phyloP scores from a whole-genome alignment of 1,140 invertebrate species.

The Lasioglossum albipes region DNA sequence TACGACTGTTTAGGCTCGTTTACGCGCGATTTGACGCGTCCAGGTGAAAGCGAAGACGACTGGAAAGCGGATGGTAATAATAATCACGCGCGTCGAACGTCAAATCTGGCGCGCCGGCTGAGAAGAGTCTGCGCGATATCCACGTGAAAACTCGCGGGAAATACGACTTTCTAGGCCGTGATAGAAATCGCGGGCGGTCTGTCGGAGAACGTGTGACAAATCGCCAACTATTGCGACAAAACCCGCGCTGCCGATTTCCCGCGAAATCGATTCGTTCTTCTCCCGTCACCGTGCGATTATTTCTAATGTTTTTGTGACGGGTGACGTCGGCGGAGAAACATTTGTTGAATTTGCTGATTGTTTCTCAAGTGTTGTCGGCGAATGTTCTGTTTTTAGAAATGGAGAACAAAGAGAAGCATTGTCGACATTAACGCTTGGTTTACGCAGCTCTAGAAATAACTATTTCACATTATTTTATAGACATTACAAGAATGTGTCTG shows the following conservation, averaged over 20 bases:
- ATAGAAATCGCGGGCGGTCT: conserved; percentile 22
- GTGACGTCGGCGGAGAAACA: neutral
- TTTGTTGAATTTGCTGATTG: neutral
- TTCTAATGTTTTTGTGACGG: neutral
- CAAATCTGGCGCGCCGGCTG: conserved; percentile 7
- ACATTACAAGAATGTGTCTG: too few species aligned
- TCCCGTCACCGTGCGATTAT: neutral
- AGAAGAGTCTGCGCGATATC: conserved; percentile 13
- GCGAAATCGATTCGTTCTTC: conserved; percentile 2
- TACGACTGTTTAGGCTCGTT: neutral
- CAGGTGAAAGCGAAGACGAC: conserved; percentile 24
- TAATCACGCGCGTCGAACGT: conserved; percentile 13
- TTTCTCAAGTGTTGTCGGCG: too few species aligned
- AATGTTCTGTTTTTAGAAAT: neutral
- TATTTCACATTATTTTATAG: too few species aligned
- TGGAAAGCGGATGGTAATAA: conserved; percentile 31
- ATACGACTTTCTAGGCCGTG: conserved; percentile 26
- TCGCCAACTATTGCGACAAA: neutral
- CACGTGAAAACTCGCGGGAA: neutral
- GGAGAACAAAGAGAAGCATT: too few species aligned
- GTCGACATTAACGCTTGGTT: too few species aligned
- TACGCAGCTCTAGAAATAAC: too few species aligned
- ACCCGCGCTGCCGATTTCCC: neutral
- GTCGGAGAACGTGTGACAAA: neutral
- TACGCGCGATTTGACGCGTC: conserved; percentile 18